Percentiles rank a stretch among this genome's conserved stretches.
Evolutionary conservation across 2,888 invertebrate genomes (phyloP).

Genomic region (Synanthedon myopaeformis): DNA sequence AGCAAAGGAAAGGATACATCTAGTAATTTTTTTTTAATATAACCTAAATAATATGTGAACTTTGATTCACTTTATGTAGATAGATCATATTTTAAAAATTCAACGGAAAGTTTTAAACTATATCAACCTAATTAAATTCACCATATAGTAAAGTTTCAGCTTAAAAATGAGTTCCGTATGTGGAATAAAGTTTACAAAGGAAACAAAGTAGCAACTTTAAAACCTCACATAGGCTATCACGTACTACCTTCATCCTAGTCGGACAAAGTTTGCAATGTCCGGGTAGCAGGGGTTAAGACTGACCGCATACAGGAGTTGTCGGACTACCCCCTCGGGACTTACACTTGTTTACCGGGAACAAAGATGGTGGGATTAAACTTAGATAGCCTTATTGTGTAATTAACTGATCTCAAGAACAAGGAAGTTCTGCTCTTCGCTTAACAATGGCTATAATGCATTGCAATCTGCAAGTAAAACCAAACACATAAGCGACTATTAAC

Average conservation of each 20-base stretch:
- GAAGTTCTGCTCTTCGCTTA: too few species aligned
- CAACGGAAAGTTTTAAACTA: too few species aligned
- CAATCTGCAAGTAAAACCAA: too few species aligned
- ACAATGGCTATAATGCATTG: too few species aligned
- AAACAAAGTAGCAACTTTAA: background rate
- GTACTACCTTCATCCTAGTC: background rate
- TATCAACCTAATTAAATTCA: too few species aligned
- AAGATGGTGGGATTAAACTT: conserved; percentile 19
- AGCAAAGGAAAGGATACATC: too few species aligned
- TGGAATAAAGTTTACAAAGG: background rate
- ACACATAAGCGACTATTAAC: too few species aligned
- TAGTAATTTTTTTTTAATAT: too few species aligned
- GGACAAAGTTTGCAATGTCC: background rate
- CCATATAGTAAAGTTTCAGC: background rate
- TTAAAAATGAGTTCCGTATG: background rate
- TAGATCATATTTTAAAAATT: too few species aligned
- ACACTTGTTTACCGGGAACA: conserved; percentile 16
- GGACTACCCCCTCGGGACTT: conserved; percentile 8
- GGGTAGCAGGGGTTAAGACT: background rate
- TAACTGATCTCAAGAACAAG: conserved; percentile 12
- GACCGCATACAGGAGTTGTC: background rate
- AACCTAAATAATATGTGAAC: too few species aligned
- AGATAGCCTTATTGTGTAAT: conserved; percentile 22
- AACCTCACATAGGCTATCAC: background rate
- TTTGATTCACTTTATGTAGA: too few species aligned